Conservation (phyloP, 2,888 invertebrate genomes). For the Drosophila phalerata region DNA sequence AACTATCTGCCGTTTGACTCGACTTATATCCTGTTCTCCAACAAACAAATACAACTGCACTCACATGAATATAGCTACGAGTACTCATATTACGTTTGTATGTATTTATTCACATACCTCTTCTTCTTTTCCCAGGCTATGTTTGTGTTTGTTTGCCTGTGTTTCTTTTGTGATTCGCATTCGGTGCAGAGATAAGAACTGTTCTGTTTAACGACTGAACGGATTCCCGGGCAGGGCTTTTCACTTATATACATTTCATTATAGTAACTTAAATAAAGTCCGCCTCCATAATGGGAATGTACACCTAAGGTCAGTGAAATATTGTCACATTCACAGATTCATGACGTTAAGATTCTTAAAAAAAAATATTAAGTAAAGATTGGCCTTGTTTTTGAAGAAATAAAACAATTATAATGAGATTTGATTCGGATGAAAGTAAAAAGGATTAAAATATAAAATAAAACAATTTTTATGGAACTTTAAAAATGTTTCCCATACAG, state of each 20-base stretch:
- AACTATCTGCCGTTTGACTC: conserved; percentile 24
- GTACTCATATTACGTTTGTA: conserved; percentile 3
- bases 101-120: conserved; percentile 1
- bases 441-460: too few species aligned
- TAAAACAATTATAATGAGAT: too few species aligned
- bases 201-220: not conserved
- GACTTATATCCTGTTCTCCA: conserved; percentile 52
- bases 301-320: conserved; percentile 1
- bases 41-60: conserved; percentile 3
- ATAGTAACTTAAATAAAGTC: conserved; percentile 26
- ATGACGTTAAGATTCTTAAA: not conserved
- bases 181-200: conserved; percentile 29
- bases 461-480: too few species aligned
- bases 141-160: conserved; percentile 11
- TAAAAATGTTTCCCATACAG: too few species aligned
- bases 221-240: conserved; percentile 9
- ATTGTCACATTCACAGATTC: not conserved
- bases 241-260: conserved; percentile 26
- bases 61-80: conserved; percentile 6
- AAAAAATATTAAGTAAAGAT: too few species aligned
- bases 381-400: too few species aligned
- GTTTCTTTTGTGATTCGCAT: conserved; percentile 16
- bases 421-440: too few species aligned
- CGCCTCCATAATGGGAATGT: not conserved
- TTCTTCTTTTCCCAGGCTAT: conserved; percentile 18